Percentiles rank a stretch among this genome's conserved stretches.
These are phyloP conservation scores for Automeris io DNA, from an alignment of 2,888 invertebrate genomes.

Conservation along the genomic window DNA sequence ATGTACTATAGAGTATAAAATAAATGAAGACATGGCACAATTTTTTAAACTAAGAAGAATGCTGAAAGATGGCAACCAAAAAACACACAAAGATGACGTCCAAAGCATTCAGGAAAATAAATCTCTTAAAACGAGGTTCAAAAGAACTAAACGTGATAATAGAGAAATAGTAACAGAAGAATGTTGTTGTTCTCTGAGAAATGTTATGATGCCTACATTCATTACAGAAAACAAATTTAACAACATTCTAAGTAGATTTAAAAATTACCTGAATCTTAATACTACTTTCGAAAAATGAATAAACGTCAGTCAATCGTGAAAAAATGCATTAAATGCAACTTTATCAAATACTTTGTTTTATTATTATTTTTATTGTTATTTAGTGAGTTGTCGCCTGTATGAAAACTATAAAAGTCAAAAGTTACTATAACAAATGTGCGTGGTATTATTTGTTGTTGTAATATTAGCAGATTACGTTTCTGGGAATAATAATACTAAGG, in stretches of 20 bases:
- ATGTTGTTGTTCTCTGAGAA: constrained; percentile 44
- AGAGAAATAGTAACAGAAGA: constrained; percentile 10
- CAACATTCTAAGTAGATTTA: constrained; percentile 25
- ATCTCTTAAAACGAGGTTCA: background rate
- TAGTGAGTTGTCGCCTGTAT: no score
- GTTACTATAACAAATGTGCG: no score
- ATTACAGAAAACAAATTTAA: constrained; percentile 43
- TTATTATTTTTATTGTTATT: no score
- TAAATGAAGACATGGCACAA: constrained; percentile 35
- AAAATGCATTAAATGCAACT: no score
- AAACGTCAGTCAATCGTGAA: no score
- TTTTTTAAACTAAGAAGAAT: constrained; percentile 38
- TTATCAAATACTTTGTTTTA: no score
- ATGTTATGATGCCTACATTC: constrained; percentile 42
- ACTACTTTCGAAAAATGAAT: no score
- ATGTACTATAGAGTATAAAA: constrained; percentile 37
- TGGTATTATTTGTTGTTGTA: no score
- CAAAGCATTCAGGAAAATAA: constrained; percentile 2
- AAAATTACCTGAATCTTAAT: no score
- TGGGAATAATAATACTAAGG: no score
- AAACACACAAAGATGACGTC: constrained; percentile 17
- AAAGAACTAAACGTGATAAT: constrained; percentile 14
- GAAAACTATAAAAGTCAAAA: no score
- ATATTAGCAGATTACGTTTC: no score
- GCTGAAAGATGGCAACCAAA: constrained; percentile 24